Percentiles rank a stretch among this genome's conserved stretches.
Evolutionary conservation across 2,888 invertebrate species (phyloP).

Genomic region (Eretmocerus hayati): DNA sequence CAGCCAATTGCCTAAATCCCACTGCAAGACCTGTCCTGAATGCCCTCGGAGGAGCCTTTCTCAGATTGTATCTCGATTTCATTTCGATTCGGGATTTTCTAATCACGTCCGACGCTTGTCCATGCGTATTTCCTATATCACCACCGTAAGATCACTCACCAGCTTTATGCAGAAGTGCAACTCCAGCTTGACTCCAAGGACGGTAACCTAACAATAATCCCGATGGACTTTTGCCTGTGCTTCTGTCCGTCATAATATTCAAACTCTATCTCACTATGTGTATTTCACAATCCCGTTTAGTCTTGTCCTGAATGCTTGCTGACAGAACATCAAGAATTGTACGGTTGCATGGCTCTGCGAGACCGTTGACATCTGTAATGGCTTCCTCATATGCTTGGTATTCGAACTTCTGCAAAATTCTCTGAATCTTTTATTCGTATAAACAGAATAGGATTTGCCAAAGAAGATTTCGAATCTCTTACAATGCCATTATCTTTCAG

Average conservation of each 20-base stretch:
- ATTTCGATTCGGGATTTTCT: background rate
- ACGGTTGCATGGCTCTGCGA: constrained; percentile 29
- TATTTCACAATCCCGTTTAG: constrained; percentile 25
- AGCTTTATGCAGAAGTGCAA: background rate
- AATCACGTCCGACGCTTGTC: background rate
- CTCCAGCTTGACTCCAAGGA: background rate
- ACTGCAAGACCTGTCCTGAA: background rate
- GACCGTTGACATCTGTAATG: constrained; percentile 31
- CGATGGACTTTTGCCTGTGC: constrained; percentile 22
- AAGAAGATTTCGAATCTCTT: constrained; percentile 23
- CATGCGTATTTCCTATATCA: background rate
- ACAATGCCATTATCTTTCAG: constrained; percentile 23
- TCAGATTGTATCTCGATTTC: background rate
- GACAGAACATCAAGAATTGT: constrained; percentile 24
- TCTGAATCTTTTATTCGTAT: constrained; percentile 21
- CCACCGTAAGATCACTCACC: background rate
- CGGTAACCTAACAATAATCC: background rate
- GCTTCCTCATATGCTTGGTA: constrained; percentile 25
- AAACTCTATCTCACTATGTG: constrained; percentile 24
- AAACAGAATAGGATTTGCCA: constrained; percentile 27
- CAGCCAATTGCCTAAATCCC: background rate
- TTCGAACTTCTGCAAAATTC: constrained; percentile 10
- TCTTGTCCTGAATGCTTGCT: constrained; percentile 22
- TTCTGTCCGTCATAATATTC: constrained; percentile 24
- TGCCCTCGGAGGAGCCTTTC: background rate